Evolutionary conservation across 2,797 vertebrate genomes (phyloP), one percentile per base, ranked within the genome.

Genomic region (Arvicola amphibius): DNA sequence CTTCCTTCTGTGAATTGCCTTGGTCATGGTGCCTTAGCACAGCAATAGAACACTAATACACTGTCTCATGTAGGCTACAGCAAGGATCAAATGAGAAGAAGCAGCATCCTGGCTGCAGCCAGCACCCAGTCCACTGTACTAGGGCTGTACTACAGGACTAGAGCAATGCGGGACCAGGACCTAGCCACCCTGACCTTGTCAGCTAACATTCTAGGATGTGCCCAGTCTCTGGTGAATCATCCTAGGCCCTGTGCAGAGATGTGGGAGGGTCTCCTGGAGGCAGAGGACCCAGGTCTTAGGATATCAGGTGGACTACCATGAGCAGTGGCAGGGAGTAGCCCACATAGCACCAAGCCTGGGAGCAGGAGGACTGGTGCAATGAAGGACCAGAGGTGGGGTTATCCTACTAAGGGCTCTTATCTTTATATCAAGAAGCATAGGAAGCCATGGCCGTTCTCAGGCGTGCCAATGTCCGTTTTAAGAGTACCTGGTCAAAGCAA

Each of bases 341-440:
- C 1, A 37, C 29, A 79, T 3, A 84, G 51, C 51, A 23, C 10
- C 43, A 37, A 48, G 21, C 40, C 34, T 78, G 12, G 1, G 10
- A 23, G 5, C 3, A 4, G 1, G 34, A 78, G 25, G 29, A 2
- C 71, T 4, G 23, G 2, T 0, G 0, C 87, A 5, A 34, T 7
- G 78, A 23, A 79, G 56, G 73, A 61, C 37, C 37, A 76, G 74
- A 85, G 9, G n/a, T 13, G 21, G 71, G 63, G n/a, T 76, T 34
- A 17, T 87, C 71, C 59, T 34, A 11, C 7, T 37, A 65, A 80
- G 86, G 48, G 80, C 53, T 89, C 90, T 51, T 27, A 27, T 77
- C 77, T 95, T 90, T 48, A 53, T 88, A 51, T 73, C 84, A 53
- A 93, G 43, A 93, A 77, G 65, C 76, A 11, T 2, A 69, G 88